phyloP scores from a whole-genome alignment of 2,797 vertebrate species.

The Rhynchonycteris naso region DNA sequence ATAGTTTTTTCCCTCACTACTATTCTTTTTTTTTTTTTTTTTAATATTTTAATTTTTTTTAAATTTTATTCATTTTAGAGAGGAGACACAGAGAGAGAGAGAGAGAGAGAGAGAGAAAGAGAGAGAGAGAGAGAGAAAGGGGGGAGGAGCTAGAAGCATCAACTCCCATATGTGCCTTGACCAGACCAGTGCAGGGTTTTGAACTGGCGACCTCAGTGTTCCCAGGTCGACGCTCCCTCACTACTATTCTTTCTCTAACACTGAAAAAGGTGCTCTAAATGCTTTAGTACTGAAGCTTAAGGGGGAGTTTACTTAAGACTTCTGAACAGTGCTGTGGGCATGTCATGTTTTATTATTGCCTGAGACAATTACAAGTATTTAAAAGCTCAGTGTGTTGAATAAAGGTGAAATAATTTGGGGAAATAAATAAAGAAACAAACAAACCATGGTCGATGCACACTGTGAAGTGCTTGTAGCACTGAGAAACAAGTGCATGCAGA shows the following conservation, averaged over 20 bases:
- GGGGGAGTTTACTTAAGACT: not conserved
- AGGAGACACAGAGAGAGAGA: too few species aligned
- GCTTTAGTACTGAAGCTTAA: not conserved
- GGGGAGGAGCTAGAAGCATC: too few species aligned
- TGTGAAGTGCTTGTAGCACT: not conserved
- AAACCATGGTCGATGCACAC: not conserved
- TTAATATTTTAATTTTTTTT: too few species aligned
- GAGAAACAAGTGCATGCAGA: not conserved
- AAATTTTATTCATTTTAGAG: too few species aligned
- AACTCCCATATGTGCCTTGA: too few species aligned
- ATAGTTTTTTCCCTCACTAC: not conserved
- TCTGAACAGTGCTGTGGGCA: not conserved
- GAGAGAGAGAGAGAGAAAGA: too few species aligned
- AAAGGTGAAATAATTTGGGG: not conserved
- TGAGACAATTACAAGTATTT: not conserved
- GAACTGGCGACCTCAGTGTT: too few species aligned
- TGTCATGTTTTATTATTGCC: not conserved
- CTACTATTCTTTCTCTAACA: not conserved
- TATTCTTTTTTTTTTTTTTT: too few species aligned
- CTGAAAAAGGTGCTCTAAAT: not conserved
- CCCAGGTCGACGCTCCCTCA: too few species aligned
- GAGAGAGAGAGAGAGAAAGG: too few species aligned
- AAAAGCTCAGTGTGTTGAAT: slow-evolving; percentile 31
- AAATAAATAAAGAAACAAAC: too few species aligned
- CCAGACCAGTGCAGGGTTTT: too few species aligned